Evolutionary conservation across 2,888 invertebrate genomes (phyloP).

Genomic region (Platypus cylindrus): DNA sequence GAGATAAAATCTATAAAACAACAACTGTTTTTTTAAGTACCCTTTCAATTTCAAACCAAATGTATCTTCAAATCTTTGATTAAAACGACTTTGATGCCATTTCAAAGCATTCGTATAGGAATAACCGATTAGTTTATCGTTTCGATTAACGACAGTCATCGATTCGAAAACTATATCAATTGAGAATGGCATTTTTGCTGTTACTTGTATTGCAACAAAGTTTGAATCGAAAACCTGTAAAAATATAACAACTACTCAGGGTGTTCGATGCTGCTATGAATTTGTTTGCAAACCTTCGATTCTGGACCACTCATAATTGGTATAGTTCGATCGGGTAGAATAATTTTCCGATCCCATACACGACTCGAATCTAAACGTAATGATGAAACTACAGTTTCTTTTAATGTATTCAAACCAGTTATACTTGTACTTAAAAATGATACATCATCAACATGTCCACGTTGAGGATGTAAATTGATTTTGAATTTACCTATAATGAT

Average conservation of each 20-base stretch:
- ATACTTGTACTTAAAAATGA: constrained; percentile 62
- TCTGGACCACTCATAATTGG: too few species aligned
- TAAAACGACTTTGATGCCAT: constrained; percentile 50
- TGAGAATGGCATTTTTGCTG: constrained; percentile 65
- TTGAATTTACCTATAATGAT: constrained; percentile 72
- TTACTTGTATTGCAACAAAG: constrained; percentile 65
- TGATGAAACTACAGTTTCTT: constrained; percentile 61
- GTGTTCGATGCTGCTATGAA: too few species aligned
- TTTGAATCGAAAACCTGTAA: too few species aligned
- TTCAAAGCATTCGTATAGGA: constrained; percentile 52
- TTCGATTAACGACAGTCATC: constrained; percentile 46
- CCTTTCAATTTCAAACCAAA: constrained; percentile 67
- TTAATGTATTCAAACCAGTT: constrained; percentile 56
- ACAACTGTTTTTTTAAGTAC: constrained; percentile 25
- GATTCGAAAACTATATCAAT: constrained; percentile 78
- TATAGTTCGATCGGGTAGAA: too few species aligned
- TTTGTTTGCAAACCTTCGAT: too few species aligned
- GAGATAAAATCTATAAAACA: not conserved
- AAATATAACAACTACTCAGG: too few species aligned
- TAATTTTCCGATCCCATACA: too few species aligned
- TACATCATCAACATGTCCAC: constrained; percentile 52
- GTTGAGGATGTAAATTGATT: constrained; percentile 34
- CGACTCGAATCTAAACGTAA: too few species aligned
- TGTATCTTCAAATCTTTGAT: constrained; percentile 64
- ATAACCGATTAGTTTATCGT: constrained; percentile 45